Percentiles rank a stretch among this genome's conserved stretches.
phyloP scores from a whole-genome alignment of 2,888 invertebrate genomes.

The Odontothrips loti region DNA sequence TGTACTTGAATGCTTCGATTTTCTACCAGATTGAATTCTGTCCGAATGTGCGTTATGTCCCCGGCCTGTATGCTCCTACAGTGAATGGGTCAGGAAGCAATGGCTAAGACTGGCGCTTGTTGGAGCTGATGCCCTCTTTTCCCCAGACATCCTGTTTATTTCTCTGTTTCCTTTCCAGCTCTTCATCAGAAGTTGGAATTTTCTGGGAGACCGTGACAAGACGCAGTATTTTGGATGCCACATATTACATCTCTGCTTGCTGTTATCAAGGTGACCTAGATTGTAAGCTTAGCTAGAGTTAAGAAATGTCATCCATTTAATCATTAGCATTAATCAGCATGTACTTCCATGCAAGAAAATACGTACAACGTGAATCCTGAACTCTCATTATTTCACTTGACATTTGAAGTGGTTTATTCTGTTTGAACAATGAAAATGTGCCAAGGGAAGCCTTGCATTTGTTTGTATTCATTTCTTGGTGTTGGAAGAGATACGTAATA shows the following conservation, averaged over 20 bases:
- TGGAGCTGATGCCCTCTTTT: background rate
- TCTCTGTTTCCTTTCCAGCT: conserved; percentile 12
- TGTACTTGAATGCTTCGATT: background rate
- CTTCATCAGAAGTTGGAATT: background rate
- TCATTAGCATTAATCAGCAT: background rate
- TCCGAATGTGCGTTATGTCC: background rate
- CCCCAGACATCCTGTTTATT: background rate
- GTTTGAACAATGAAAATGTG: background rate
- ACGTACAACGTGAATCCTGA: too few relatives aligned
- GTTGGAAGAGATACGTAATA: too few relatives aligned
- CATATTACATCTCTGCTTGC: background rate
- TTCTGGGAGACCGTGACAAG: background rate
- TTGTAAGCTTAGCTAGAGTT: background rate
- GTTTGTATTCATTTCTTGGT: too few relatives aligned
- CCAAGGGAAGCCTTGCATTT: background rate
- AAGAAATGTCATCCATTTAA: conserved; percentile 2
- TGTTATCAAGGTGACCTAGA: background rate
- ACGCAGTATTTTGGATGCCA: background rate
- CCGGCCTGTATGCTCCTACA: background rate
- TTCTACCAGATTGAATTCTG: background rate
- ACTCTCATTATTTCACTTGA: background rate
- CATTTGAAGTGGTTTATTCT: background rate
- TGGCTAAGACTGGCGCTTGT: background rate
- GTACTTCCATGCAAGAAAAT: background rate
- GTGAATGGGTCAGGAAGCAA: conserved; percentile 13